Base-by-base conservation (phyloP, 1,140 invertebrate genomes). In the Schlechtendalia chinensis region DNA sequence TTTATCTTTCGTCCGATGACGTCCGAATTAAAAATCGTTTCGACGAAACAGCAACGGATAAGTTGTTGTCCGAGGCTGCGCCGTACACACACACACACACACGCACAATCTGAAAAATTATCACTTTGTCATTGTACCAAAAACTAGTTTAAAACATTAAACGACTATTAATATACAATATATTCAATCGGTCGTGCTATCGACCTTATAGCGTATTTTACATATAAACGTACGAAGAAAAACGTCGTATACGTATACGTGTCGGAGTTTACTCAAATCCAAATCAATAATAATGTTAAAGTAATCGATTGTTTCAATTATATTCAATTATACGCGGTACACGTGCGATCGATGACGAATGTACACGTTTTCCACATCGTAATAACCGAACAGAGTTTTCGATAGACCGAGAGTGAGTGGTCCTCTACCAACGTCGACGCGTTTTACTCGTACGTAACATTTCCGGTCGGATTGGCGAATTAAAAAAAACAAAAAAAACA, bases 121-220 rank as follows among this genome's bases (percentile, higher is more conserved):
- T 63, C 61, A 32, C 61, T 63, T 63, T 29, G 61, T 10, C 17
- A 29, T 27, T 63, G 11, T 19, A 32, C 61, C 17, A 32, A 63
- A n/a, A 63, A 63, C 61, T 63, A 63, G 61, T 63, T 63, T 63
- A 63, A 61, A 63, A 32, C 29, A 32, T 63, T 32, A 32, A 63
- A 63, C 61, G 27, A 63, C 17, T 63, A 63, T 63, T 29, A 63
- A 63, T 63, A 32, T 32, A 10, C 19, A 63, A 16, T 63, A 61
- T 61, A 61, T 61, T 61, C 59, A 17, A 61, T 27, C 27, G 4
- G 24, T 17, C 14, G 27, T 61, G 59, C 29, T 61, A 61, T 61
- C 61, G 27, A 63, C 61, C 61, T 63, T 29, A 39, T 39, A 16
- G 16, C 27, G 27, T 24, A 63, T 63, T 63, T 11, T 19, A 1